These are phyloP conservation scores for Rhyacophila evoluta DNA, from an alignment of 2,888 invertebrate genomes.

Conservation along the genomic window DNA sequence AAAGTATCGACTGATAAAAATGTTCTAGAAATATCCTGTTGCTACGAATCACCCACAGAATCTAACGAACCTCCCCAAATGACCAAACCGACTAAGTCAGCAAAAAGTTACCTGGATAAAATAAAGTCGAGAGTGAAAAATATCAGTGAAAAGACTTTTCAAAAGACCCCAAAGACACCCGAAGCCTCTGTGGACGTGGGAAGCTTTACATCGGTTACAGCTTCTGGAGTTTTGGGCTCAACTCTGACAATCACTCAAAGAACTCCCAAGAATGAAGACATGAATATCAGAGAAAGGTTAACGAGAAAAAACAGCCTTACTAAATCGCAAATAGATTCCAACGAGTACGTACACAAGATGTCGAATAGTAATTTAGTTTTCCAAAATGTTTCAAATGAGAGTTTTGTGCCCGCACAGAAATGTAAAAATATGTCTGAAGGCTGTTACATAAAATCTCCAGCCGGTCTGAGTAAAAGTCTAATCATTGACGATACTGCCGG, in stretches of 20 bases:
- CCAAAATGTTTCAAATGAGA: conserved; percentile 50
- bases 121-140: conserved; percentile 72
- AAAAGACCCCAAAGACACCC: conserved; percentile 65
- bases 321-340: conserved; percentile 78
- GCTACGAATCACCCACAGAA: conserved; percentile 70
- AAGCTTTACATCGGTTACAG: conserved; percentile 79
- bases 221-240: conserved; percentile 77
- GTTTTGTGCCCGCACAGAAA: conserved; percentile 45
- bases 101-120: conserved; percentile 72
- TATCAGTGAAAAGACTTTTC: conserved; percentile 70
- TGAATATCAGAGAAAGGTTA: conserved; percentile 51
- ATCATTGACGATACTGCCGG: conserved; percentile 60
- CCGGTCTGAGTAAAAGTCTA: neutral
- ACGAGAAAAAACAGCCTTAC: conserved; percentile 72
- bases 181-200: conserved; percentile 70
- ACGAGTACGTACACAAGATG: conserved; percentile 70
- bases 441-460: conserved; percentile 20
- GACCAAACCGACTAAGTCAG: conserved; percentile 68
- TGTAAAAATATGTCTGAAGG: conserved; percentile 25
- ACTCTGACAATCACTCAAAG: conserved; percentile 61
- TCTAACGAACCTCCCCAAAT: conserved; percentile 60
- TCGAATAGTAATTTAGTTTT: conserved; percentile 51
- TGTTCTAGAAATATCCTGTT: conserved; percentile 74
- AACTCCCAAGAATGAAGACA: conserved; percentile 58
- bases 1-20: conserved; percentile 68